Conservation (phyloP, 35 echinoderm and acorn worm species). For the Ptychodera flava region DNA sequence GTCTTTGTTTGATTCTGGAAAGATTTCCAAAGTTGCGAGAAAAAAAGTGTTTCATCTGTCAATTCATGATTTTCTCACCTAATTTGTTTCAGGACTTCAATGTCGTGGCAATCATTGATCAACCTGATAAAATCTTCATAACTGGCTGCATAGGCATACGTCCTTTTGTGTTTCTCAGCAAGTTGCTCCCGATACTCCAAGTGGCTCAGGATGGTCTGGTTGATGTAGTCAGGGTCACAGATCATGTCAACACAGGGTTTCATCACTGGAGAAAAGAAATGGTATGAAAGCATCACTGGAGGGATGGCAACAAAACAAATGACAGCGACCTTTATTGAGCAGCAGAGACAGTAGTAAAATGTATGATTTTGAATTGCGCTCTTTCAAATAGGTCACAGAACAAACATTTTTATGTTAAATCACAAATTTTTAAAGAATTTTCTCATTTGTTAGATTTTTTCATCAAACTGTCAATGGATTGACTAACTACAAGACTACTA, state of each 20-base stretch:
- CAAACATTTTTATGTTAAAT: background rate
- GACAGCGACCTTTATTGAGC: too few species aligned
- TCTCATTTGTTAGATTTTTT: background rate
- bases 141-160: constrained; percentile 78
- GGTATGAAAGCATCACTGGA: background rate
- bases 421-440: background rate
- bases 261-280: constrained; percentile 46
- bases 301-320: background rate
- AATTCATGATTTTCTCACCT: too few species aligned
- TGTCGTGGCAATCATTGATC: constrained; percentile 62
- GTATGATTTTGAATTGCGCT: background rate
- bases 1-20: too few species aligned
- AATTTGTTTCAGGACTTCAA: constrained; percentile 84
- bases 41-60: too few species aligned
- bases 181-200: constrained; percentile 64
- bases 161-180: constrained; percentile 74
- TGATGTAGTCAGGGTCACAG: constrained; percentile 86
- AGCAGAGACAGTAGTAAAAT: background rate
- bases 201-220: constrained; percentile 65
- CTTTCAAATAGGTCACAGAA: too few species aligned
- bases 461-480: too few species aligned
- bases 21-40: too few species aligned
- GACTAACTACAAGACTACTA: too few species aligned
- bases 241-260: constrained; percentile 73
- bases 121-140: constrained; percentile 95